Evolutionary conservation across 2,888 invertebrate species (phyloP), one percentile per base, ranked within the genome.

Genomic region (Chrysopilus asiliformis): DNA sequence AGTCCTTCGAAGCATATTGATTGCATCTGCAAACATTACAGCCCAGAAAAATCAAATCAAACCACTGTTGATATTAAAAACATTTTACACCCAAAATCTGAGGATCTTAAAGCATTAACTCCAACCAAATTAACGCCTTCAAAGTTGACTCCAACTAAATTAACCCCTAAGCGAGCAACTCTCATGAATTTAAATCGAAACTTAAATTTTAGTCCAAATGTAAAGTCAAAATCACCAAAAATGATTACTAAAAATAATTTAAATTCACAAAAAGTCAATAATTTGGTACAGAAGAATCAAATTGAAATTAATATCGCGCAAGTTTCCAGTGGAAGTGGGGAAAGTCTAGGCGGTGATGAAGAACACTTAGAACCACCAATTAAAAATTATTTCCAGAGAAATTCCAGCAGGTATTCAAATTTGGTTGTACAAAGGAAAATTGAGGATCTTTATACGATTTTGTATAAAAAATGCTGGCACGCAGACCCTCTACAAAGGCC

Each of bases 401-500:
- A 13, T 26, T 12, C 26, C 5, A 12, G 13, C 10, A 20, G 14
- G 15, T 15, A 4, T n/a, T 16, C 25, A 17, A 20, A 32, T 14
- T 3, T 12, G 10, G 20, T n/a, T n/a, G n/a, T n/a, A n/a, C n/a
- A 19, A 32, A 32, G 7, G 4, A 9, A 9, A 13, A 10, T 24
- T 3, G 4, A 4, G 10, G 6, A 6, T 4, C 7, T 16, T 5
- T 35, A 19, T 35, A 9, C 19, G 22, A 19, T 15, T 18, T 35
- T 35, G 35, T 35, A 35, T 18, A 13, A 19, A 14, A 28, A 35
- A n/a, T 35, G 35, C 13, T 35, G 35, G 35, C 15, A 17, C 14
- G 4, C 12, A 2, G 15, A 28, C 2, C 14, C 14, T 9, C 10
- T 4, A 4, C 14, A 20, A 18, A 25, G 35, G 8, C 35, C 35